Evolutionary conservation across 1,140 invertebrate genomes (phyloP), one percentile per base, ranked within the genome.

Genomic region (Dendroctonus ponderosae): DNA sequence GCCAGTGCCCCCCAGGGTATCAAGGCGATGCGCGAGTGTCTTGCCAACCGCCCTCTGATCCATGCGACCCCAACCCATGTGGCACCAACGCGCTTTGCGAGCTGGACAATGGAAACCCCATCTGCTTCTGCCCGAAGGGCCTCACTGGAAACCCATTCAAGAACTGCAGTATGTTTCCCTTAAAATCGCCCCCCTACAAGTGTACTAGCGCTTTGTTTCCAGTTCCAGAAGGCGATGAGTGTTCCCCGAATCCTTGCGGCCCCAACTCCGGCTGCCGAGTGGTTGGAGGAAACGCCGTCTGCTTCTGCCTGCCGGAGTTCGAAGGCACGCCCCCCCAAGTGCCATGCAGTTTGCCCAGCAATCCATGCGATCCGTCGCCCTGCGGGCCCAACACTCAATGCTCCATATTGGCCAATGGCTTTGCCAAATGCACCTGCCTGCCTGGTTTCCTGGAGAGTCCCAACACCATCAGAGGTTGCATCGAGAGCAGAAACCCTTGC

Each of bases 311-410:
- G 68, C 91, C 92, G 7, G 91, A 93, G 75, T 96, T 88, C 77
- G 91, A 94, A 80, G 93, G 93, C 56, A 87, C 88, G 79, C 93
- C 93, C 43, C 92, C 92, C 11, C 75, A 81, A 44, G 81, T 82
- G 48, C 82, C 83, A 0, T 92, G 90, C 72, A 79, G 77, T 53
- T 72, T 89, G 66, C 89, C 89, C 59, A 81, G 79, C 53, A 90
- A 91, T 74, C 91, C 91, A 0, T 95, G 93, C 72, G 86, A 89
- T 67, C 89, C 91, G 12, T 93, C 90, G 42, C 91, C 91, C 0
- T 95, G 92, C 76, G 93, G 92, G 8, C 90, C 89, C 5, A 94
- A 94, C 72, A 94, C 93, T 4, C 88, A 92, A 74, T 95, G 93
- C 74, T 84, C 89, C 0, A 81, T 92, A 14, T 77, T 92, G 9